Evolutionary conservation across 2,113 vertebrate species (phyloP).

Genomic region (Elephantulus edwardii): DNA sequence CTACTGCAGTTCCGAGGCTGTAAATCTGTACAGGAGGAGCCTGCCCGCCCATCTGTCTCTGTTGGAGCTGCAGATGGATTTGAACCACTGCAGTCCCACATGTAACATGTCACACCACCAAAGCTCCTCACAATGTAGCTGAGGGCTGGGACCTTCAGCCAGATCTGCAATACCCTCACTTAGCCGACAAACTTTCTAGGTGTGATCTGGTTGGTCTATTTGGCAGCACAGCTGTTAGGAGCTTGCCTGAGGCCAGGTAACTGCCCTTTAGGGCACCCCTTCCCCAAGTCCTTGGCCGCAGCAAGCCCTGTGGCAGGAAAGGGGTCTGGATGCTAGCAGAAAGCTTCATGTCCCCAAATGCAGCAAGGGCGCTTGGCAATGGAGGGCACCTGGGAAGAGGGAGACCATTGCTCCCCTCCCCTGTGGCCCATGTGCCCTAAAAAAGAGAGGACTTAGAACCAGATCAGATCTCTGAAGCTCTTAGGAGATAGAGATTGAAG

Average conservation of each 20-base stretch:
- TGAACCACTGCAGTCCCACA: too few relatives aligned
- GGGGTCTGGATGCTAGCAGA: neutral
- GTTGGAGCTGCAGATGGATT: too few relatives aligned
- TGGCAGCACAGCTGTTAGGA: neutral
- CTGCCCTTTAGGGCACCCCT: neutral
- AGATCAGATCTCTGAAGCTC: neutral
- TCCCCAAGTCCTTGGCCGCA: too few relatives aligned
- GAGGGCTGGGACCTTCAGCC: neutral
- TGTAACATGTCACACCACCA: too few relatives aligned
- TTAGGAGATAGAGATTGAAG: neutral
- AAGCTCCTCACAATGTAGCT: neutral
- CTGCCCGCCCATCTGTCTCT: too few relatives aligned
- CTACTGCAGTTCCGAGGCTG: too few relatives aligned
- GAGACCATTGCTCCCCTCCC: neutral
- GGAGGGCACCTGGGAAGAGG: neutral
- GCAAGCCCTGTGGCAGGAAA: neutral
- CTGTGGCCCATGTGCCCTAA: neutral
- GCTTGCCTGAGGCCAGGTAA: neutral
- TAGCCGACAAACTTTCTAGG: neutral
- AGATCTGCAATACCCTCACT: accelerated
- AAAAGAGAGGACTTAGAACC: neutral
- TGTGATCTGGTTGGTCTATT: neutral
- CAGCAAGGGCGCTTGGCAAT: neutral
- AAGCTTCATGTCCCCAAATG: neutral
- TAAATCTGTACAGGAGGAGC: too few relatives aligned